Base-by-base conservation (phyloP, 2,888 invertebrate genomes). In the Lomographa bimaculata region DNA sequence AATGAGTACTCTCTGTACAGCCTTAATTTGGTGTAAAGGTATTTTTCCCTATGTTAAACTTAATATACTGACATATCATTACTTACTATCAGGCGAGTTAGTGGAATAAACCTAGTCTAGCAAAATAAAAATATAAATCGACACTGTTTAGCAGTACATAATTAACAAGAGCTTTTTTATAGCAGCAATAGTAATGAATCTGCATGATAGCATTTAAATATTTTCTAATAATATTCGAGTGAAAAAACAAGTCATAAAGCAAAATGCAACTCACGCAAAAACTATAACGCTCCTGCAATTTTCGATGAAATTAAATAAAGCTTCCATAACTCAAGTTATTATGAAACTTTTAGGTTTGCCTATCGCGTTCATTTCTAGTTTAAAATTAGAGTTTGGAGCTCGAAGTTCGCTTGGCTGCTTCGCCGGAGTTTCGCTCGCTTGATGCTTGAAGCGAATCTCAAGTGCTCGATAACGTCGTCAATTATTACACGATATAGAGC, bases 381-480 rank as follows among this genome's bases (percentile, higher is more conserved):
- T 78, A 71, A 84, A 83, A 80, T 79, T 77, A 70, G 64, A 75
- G 78, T 80, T 77, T 71, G 68, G 70, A 69, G 64, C 61, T 46
- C 53, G 30, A 75, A 83, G 76, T 83, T 82, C 57, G 68, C 56
- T 28, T 40, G 12, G 24, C 23, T 35, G 68, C 56, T 29, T 41
- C 19, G 20, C 19, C 29, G 23, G 26, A 36, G 42, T 35, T 34
- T 25, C 30, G 30, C 17, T 62, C 54, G 68, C 69, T 65, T 53
- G 54, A 68, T 4, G 28, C 21, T 16, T 21, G 17, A 17, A 32
- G 23, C 73, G 74, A 29, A 17, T 75, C 77, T 75, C 57, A 60
- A 76, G 74, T 64, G 69, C 70, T 75, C 74, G 75, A 81, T 83
- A 74, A 65, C 71, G 66, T 80, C 82, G 76, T 79, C 82, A 86